Evolutionary conservation across 2,113 vertebrate species (phyloP).

Genomic region (Australoheros scitulus): DNA sequence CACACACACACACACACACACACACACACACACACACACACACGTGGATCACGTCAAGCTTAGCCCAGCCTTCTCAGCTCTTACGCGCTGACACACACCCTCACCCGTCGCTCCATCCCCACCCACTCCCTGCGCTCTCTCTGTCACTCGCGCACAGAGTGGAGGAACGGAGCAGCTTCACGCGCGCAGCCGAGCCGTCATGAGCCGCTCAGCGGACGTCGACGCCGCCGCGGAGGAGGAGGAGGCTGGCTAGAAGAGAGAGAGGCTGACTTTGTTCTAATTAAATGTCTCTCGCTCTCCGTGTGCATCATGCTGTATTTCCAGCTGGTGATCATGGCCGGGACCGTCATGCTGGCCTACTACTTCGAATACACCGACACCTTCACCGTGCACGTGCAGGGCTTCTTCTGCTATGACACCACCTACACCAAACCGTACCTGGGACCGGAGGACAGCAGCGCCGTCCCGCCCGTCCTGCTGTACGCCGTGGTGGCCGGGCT

Average conservation of each 20-base stretch:
- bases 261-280: conserved; percentile 14
- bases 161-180: conserved; percentile 39
- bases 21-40: neutral
- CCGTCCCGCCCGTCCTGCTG: conserved; percentile 89
- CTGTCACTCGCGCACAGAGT: neutral
- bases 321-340: conserved; percentile 99
- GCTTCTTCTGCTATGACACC: conserved; percentile 96
- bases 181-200: conserved; percentile 46
- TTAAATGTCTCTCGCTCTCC: conserved; percentile 72
- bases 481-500: conserved; percentile 90
- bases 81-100: conserved; percentile 12
- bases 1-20: neutral
- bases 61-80: conserved; percentile 4
- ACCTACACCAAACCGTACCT: conserved; percentile 94
- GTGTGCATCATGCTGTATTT: conserved; percentile 93
- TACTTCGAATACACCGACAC: conserved; percentile 98
- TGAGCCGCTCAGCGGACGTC: conserved; percentile 54
- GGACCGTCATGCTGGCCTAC: conserved; percentile 96
- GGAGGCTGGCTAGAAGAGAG: conserved; percentile 63
- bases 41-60: neutral
- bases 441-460: conserved; percentile 92
- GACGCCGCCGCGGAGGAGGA: conserved; percentile 63
- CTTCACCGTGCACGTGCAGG: conserved; percentile 94
- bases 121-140: neutral
- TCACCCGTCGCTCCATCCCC: neutral